phyloP scores from a whole-genome alignment of 2,888 invertebrate genomes.

The Rapana venosa region DNA sequence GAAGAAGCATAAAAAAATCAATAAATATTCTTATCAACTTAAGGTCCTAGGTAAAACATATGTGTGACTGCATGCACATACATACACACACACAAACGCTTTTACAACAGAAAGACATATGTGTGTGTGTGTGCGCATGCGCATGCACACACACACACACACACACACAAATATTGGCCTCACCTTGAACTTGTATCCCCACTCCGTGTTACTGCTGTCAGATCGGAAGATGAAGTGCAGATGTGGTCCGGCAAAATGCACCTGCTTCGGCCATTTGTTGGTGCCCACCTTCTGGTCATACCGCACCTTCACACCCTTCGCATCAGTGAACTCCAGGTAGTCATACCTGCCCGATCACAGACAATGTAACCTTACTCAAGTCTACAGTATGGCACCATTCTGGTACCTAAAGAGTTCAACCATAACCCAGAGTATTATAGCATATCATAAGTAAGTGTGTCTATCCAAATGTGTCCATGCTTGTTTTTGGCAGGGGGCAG shows the following conservation, averaged over 20 bases:
- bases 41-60: too few relatives aligned
- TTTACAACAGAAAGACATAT: too few relatives aligned
- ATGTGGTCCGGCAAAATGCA: slow-evolving; percentile 72
- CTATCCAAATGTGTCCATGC: neutral
- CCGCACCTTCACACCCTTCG: slow-evolving; percentile 71
- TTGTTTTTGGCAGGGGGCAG: too few relatives aligned
- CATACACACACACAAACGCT: too few relatives aligned
- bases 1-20: too few relatives aligned
- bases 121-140: too few relatives aligned
- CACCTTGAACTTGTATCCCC: slow-evolving; percentile 78
- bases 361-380: neutral
- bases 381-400: neutral
- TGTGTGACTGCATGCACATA: too few relatives aligned
- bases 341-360: slow-evolving; percentile 68
- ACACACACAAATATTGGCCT: slow-evolving; percentile 34
- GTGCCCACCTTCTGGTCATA: slow-evolving; percentile 76
- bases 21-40: too few relatives aligned
- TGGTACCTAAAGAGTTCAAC: neutral
- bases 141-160: neutral
- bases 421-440: neutral
- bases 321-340: slow-evolving; percentile 76
- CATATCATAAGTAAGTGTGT: neutral
- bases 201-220: slow-evolving; percentile 77
- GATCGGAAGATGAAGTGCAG: slow-evolving; percentile 77
- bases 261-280: slow-evolving; percentile 74